Conservation (phyloP, 2,113 vertebrate genomes). For the Thamnophis sirtalis region DNA sequence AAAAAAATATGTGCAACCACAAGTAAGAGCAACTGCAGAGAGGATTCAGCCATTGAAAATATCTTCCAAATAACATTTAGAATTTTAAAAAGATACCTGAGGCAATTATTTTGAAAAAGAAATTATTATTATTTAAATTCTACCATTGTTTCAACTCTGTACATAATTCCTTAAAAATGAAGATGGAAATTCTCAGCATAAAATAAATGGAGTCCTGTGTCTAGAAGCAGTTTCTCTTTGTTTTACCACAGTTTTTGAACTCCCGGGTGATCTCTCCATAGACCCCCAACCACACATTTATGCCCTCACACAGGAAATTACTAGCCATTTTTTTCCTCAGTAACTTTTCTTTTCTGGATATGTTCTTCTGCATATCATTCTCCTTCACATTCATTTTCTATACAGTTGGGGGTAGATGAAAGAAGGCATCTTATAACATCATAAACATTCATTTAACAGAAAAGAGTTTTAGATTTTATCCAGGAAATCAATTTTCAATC, state of each 20-base stretch:
- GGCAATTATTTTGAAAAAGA: background rate
- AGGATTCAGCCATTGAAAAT: background rate
- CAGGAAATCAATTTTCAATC: background rate
- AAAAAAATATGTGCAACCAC: background rate
- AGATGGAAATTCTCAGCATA: background rate
- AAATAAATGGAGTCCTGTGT: background rate
- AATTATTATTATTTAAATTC: background rate
- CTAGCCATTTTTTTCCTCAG: background rate
- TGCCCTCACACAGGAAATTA: background rate
- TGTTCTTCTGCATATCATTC: background rate
- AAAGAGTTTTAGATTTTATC: background rate
- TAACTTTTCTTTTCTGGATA: background rate
- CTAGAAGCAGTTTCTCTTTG: background rate
- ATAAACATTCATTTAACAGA: background rate
- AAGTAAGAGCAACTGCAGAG: background rate
- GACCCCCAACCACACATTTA: background rate
- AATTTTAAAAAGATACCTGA: background rate
- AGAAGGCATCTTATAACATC: background rate
- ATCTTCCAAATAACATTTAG: background rate
- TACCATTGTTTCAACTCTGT: background rate
- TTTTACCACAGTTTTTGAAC: background rate
- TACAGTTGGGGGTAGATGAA: background rate
- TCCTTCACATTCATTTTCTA: background rate
- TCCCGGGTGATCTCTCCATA: background rate
- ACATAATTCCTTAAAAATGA: background rate